These are phyloP conservation scores for Limenitis camilla DNA, from an alignment of 2,888 invertebrate genomes.

Conservation along the genomic window DNA sequence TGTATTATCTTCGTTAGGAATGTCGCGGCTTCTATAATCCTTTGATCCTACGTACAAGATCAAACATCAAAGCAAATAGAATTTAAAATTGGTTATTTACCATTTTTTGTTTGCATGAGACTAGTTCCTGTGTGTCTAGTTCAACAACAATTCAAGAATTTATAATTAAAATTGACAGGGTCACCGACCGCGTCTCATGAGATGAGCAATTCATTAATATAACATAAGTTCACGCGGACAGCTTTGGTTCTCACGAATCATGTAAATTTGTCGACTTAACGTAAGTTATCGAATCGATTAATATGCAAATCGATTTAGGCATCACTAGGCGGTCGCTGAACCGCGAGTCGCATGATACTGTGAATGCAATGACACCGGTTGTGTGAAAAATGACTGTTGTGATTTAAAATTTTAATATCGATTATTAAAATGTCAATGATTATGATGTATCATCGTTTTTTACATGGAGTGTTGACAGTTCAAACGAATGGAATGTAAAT, in stretches of 20 bases:
- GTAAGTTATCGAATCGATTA: slow-evolving; percentile 74
- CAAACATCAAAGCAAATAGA: no score
- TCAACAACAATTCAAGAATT: slow-evolving; percentile 17
- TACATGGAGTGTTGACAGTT: not conserved
- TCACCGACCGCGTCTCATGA: slow-evolving; percentile 48
- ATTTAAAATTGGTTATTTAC: no score
- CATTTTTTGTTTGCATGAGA: not conserved
- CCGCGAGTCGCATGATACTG: slow-evolving; percentile 57
- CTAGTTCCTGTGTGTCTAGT: slow-evolving; percentile 14
- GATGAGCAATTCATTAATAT: slow-evolving; percentile 72
- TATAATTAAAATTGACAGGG: slow-evolving; percentile 58
- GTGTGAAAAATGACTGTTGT: slow-evolving; percentile 85
- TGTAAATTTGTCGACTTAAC: slow-evolving; percentile 73
- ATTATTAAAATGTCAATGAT: slow-evolving; percentile 11
- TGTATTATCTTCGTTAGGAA: no score
- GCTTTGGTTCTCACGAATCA: slow-evolving; percentile 71
- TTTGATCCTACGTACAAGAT: no score
- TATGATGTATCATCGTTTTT: not conserved
- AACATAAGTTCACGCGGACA: slow-evolving; percentile 71
- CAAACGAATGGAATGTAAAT: not conserved
- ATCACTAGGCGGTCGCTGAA: slow-evolving; percentile 71
- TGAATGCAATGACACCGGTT: slow-evolving; percentile 80
- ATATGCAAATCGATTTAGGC: slow-evolving; percentile 69
- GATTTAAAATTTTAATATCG: slow-evolving; percentile 35
- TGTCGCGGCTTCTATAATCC: no score